phyloP scores from a whole-genome alignment of 2,797 vertebrate genomes.

The Hydrophis major region DNA sequence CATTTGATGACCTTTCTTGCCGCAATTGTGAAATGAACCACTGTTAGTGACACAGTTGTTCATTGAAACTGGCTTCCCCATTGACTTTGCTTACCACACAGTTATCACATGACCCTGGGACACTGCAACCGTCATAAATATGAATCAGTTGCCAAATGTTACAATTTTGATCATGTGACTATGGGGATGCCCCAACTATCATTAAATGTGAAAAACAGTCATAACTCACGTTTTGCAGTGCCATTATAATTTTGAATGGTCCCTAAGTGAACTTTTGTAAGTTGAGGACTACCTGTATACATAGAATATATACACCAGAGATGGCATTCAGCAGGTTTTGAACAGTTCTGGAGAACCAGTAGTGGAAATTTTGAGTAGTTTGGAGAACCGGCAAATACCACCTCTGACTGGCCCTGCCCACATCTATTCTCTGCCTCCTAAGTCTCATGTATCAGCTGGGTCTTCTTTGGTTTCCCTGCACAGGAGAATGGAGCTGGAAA shows the following conservation, averaged over 20 bases:
- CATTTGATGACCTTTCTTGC: background rate
- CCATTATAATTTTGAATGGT: background rate
- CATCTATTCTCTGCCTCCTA: no score
- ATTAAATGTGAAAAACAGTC: background rate
- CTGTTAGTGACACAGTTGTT: background rate
- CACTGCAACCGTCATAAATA: background rate
- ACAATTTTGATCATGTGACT: background rate
- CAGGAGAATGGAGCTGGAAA: no score
- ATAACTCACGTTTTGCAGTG: background rate
- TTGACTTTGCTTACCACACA: background rate
- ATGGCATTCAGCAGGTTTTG: no score
- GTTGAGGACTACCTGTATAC: background rate
- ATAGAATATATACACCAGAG: background rate
- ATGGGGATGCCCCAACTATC: background rate
- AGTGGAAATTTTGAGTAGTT: no score
- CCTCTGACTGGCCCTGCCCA: no score
- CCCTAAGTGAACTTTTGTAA: background rate
- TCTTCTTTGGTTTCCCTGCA: no score
- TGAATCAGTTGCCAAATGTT: background rate
- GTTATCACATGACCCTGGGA: background rate
- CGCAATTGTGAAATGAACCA: background rate
- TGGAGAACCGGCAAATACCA: no score
- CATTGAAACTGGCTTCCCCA: background rate
- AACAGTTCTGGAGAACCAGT: no score
- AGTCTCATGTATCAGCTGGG: no score